Evolutionary conservation across 2,888 invertebrate species (phyloP).

Genomic region (Hoplodrina ambigua): DNA sequence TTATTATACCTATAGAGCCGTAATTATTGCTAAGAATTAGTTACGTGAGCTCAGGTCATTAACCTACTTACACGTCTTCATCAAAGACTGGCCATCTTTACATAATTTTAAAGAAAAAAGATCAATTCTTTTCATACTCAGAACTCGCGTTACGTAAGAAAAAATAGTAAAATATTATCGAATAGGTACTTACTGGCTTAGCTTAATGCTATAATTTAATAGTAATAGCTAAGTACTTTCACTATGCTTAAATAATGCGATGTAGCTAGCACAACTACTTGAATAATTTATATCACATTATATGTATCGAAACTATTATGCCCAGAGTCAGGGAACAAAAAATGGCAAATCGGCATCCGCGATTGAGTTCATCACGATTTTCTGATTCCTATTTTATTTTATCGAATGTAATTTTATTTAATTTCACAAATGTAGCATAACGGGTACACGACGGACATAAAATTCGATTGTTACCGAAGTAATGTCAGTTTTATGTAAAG

Average conservation of each 20-base stretch:
- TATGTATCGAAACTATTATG: slow-evolving; percentile 23
- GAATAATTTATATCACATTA: slow-evolving; percentile 26
- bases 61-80: slow-evolving; percentile 44
- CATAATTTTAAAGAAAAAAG: slow-evolving; percentile 37
- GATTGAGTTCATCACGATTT: slow-evolving; percentile 28
- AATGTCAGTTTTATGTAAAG: slow-evolving; percentile 45
- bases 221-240: slow-evolving; percentile 56
- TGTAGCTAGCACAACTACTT: slow-evolving; percentile 9
- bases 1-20: slow-evolving; percentile 17
- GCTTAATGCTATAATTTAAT: slow-evolving; percentile 49
- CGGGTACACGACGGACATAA: slow-evolving; percentile 3
- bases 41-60: slow-evolving; percentile 45
- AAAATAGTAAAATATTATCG: slow-evolving; percentile 34
- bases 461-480: slow-evolving; percentile 26
- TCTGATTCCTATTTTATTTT: slow-evolving; percentile 12
- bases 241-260: slow-evolving; percentile 49
- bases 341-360: slow-evolving; percentile 21
- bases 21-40: slow-evolving; percentile 35
- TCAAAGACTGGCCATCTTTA: slow-evolving; percentile 35
- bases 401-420: slow-evolving; percentile 29
- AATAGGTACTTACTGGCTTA: slow-evolving; percentile 26
- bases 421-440: slow-evolving; percentile 15
- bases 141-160: slow-evolving; percentile 47
- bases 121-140: slow-evolving; percentile 28
- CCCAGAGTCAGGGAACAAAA: slow-evolving; percentile 1